These are phyloP conservation scores for Polydrusus pterygomalis DNA, from an alignment of 2,888 invertebrate genomes.

Conservation along the genomic window DNA sequence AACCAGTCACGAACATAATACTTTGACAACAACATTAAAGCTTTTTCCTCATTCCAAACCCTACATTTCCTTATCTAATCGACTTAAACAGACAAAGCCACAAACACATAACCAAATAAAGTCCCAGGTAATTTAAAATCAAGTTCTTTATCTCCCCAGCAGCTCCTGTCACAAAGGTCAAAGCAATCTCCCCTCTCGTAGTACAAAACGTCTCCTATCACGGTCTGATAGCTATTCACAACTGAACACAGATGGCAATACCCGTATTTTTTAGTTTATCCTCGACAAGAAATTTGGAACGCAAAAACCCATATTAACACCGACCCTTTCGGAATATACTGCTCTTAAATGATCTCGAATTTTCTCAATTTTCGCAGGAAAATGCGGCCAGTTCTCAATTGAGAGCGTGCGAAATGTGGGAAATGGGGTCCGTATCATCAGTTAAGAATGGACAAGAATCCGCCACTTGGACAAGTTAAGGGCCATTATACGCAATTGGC, in stretches of 20 bases:
- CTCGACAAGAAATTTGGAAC: slow-evolving; percentile 38
- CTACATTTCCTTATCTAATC: neutral
- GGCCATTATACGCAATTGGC: slow-evolving; percentile 32
- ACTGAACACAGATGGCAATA: slow-evolving; percentile 32
- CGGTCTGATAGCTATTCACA: slow-evolving; percentile 12
- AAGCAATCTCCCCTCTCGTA: slow-evolving; percentile 19
- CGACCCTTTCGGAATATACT: slow-evolving; percentile 37
- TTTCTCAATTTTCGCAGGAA: slow-evolving; percentile 39
- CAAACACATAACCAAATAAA: slow-evolving; percentile 6
- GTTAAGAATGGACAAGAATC: slow-evolving; percentile 44
- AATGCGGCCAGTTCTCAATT: slow-evolving; percentile 45
- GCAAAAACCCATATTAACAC: slow-evolving; percentile 34
- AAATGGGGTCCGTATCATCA: slow-evolving; percentile 31
- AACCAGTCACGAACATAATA: too few species aligned
- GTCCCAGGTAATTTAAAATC: slow-evolving; percentile 21
- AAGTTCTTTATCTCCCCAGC: slow-evolving; percentile 15
- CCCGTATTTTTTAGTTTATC: slow-evolving; percentile 36
- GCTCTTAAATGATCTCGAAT: slow-evolving; percentile 43
- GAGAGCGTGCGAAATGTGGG: slow-evolving; percentile 32
- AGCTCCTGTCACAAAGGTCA: slow-evolving; percentile 3
- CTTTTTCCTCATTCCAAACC: neutral
- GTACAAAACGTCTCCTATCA: slow-evolving; percentile 18
- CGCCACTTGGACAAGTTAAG: slow-evolving; percentile 31
- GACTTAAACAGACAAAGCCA: neutral
- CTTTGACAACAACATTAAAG: too few species aligned